These are phyloP conservation scores for Telmatherina bonti DNA, from an alignment of 2,797 vertebrate genomes.

Conservation along the genomic window DNA sequence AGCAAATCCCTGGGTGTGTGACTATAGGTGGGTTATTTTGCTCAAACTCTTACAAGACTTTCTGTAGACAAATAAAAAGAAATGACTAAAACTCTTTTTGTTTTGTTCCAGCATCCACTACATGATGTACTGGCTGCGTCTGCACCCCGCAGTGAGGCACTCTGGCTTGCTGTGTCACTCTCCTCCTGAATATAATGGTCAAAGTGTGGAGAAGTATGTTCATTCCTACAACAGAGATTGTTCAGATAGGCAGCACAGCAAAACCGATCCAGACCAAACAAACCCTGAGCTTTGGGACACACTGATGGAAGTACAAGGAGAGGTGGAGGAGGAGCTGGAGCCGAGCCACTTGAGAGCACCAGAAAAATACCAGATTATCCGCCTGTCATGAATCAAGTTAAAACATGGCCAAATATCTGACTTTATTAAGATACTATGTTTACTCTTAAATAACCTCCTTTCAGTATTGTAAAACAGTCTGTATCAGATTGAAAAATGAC, in stretches of 20 bases:
- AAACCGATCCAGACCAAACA: conserved; percentile 49
- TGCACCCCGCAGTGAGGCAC: conserved; percentile 89
- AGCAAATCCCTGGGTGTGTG: conserved; percentile 93
- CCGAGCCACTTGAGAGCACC: conserved; percentile 68
- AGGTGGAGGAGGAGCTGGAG: conserved; percentile 85
- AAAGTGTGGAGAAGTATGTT: conserved; percentile 88
- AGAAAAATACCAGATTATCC: conserved; percentile 74
- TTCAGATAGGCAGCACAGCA: conserved; percentile 84
- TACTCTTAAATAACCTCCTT: conserved; percentile 7
- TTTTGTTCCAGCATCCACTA: conserved; percentile 88
- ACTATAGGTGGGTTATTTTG: conserved; percentile 83
- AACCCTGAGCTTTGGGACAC: conserved; percentile 73
- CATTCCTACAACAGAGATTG: conserved; percentile 90
- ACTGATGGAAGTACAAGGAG: conserved; percentile 81
- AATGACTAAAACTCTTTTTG: conserved; percentile 7
- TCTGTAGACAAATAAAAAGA: conserved; percentile 1
- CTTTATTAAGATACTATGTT: conserved; percentile 18
- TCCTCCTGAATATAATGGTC: conserved; percentile 88
- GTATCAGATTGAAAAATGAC: conserved; percentile 67
- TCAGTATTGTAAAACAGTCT: conserved; percentile 51
- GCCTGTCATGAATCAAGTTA: conserved; percentile 66
- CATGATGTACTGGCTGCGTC: conserved; percentile 92
- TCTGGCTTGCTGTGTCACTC: conserved; percentile 87
- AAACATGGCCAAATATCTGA: conserved; percentile 9
- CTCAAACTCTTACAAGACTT: background rate